phyloP scores from a whole-genome alignment of 2,888 invertebrate genomes.

The Cerastoderma edule region DNA sequence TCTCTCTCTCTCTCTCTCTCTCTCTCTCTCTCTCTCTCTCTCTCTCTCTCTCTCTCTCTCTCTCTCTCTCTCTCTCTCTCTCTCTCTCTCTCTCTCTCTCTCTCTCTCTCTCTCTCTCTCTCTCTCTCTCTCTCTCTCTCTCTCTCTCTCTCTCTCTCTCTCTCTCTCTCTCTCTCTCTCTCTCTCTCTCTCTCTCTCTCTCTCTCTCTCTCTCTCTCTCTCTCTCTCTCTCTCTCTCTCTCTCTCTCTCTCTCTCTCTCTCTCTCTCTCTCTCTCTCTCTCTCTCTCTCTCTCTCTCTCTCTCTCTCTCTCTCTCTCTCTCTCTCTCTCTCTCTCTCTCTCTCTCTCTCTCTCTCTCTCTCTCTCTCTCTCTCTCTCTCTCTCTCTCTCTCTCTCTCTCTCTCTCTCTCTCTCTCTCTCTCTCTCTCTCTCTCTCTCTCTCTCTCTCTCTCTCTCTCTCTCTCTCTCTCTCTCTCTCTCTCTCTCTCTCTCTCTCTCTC shows the following conservation, averaged over 20 bases:
- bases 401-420: background rate
- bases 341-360: background rate
- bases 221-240: conserved; percentile 8
- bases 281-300: background rate
- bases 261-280: conserved; percentile 6
- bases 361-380: background rate
- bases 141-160: conserved; percentile 12
- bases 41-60: conserved; percentile 9
- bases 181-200: conserved; percentile 9
- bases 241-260: conserved; percentile 19
- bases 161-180: conserved; percentile 9
- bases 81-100: conserved; percentile 9
- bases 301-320: background rate
- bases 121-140: background rate
- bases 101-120: conserved; percentile 1
- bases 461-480: background rate
- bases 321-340: background rate
- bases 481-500: background rate
- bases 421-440: background rate
- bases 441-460: background rate
- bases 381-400: background rate
- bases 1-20: conserved; percentile 10
- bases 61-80: conserved; percentile 14
- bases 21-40: conserved; percentile 17
- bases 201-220: conserved; percentile 6